Evolutionary conservation across 2,113 vertebrate species (phyloP), one percentile per base, ranked within the genome.

Genomic region (Oxygymnocypris stewartii): DNA sequence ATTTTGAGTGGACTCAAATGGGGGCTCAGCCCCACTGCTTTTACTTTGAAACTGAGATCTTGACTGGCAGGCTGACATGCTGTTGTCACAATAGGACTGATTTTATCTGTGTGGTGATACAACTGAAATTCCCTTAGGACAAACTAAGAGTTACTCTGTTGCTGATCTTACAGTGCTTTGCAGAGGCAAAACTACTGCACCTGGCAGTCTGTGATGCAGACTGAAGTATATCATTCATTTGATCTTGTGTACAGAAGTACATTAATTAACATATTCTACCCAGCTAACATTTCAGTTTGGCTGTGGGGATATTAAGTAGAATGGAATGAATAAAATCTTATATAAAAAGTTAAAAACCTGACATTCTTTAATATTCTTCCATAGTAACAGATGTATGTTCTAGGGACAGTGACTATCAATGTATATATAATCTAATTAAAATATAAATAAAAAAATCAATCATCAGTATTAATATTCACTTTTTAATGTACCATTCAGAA

Each of bases 1-100:
- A 49, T 40, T 76, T n/a, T 16, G 12, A 67, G 63, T 35, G 65
- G 63, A 49, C 71, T 84, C 47, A 85, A 51, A 79, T 6, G 8
- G 8, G 67, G 75, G 16, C 54, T 76, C 28, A 76, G 47, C 16
- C 40, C n/a, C 1, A 6, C 23, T 12, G 40, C 28, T 79, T 54
- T 67, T 73, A 14, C 37, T 51, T 57, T 51, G 67, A 59, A 28
- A 40, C 44, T 40, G 35, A 18, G 67, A 49, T 37, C 69, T 65
- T 63, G 84, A 78, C 71, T 76, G 78, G 80, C 74, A 71, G 77
- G 25, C 73, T 76, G 86, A 87, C 61, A 88, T 61, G 63, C 25
- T n/a, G 59, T 76, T 87, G 86, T 84, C 79, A 79, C 86, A 86
- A 82, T 44, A 37, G 61, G 20, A 47, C 54, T 14, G 20, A 63